Evolutionary conservation across 2,797 vertebrate genomes (phyloP), one percentile per base, ranked within the genome.

Genomic region (Cuniculus paca): DNA sequence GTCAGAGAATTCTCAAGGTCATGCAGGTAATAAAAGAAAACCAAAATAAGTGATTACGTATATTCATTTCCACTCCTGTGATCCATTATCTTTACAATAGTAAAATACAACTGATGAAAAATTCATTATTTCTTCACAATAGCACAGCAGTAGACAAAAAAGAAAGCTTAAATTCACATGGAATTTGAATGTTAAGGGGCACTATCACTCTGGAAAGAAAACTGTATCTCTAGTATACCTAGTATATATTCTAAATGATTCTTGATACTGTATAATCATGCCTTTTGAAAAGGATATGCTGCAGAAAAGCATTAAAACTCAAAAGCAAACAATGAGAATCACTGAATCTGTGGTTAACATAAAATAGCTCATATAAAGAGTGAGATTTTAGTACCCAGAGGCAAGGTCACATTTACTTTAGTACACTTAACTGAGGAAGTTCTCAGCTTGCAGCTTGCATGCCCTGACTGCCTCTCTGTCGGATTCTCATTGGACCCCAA

Each of bases 341-440:
- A 88, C n/a, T 45, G 92, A 95, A 54, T 82, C 88, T 90, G 3
- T 97, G 95, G 56, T 97, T 97, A 97, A 96, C 26, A 97, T 91
- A 95, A 96, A 97, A 98, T 68, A 85, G 61, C 68, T 97, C 81
- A 91, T 94, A 45, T 95, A 95, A 97, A 96, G 97, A 92, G 78
- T 78, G 86, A 97, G 89, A 94, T 95, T 97, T 88, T 90, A 68
- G 84, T 96, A 97, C 97, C 98, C 96, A 97, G 95, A 98, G 98
- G 98, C 97, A 98, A 98, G 98, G 98, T 98, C 98, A 98, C 97
- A 98, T 96, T 92, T 94, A 95, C 72, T 97, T 26, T 94, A 98
- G 97, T 96, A 94, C 93, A 95, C 90, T 96, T 98, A 98, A 96
- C 88, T 48, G 92, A 98, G 97, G 94, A 98, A 94, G 26, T 92